Evolutionary conservation across 2,797 vertebrate species (phyloP), one percentile per base, ranked within the genome.

Genomic region (Eulemur coronatus): DNA sequence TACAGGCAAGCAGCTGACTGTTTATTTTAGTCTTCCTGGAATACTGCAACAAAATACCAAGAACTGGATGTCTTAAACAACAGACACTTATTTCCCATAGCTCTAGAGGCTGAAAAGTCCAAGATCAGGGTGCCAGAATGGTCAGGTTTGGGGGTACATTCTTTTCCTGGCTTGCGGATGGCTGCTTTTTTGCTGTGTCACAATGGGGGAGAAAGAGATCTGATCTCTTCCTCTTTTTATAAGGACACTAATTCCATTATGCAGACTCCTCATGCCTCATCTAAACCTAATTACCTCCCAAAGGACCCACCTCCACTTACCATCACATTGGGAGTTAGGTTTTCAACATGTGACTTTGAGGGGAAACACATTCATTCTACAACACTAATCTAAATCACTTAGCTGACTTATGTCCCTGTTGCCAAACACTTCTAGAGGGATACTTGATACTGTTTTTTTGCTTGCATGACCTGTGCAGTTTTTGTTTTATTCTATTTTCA

Each of bases 401-500:
- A 14, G 33, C 28, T 81, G 73, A 63, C 35, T 95, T 10, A 13
- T 76, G 24, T 61, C 17, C 41, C 72, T 85, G 24, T 17, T 84
- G 67, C n/a, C 8, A 15, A 70, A 38, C 13, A 69, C 3, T 69
- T 92, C 72, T 50, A 9, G 7, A 50, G 55, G n/a, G 38, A 69
- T 35, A 30, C 22, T 75, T 61, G 69, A 28, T 73, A 63, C 26
- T 79, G 5, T 57, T 85, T 82, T 69, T 17, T 33, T 8, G 93
- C 28, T 94, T 65, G 50, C 15, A 22, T 91, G 46, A 81, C 67
- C 7, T 80, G 11, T 70, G 35, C 30, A 91, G 41, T 52, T 76
- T 84, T 89, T 80, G 7, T 89, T 69, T 89, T 86, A 91, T 76
- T 91, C n/a, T 81, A 65, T 87, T 95, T 91, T 70, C 81, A 63